Percentiles rank a stretch among this genome's conserved stretches.
phyloP scores from a whole-genome alignment of 1,140 invertebrate species.

The Streblospio benedicti region DNA sequence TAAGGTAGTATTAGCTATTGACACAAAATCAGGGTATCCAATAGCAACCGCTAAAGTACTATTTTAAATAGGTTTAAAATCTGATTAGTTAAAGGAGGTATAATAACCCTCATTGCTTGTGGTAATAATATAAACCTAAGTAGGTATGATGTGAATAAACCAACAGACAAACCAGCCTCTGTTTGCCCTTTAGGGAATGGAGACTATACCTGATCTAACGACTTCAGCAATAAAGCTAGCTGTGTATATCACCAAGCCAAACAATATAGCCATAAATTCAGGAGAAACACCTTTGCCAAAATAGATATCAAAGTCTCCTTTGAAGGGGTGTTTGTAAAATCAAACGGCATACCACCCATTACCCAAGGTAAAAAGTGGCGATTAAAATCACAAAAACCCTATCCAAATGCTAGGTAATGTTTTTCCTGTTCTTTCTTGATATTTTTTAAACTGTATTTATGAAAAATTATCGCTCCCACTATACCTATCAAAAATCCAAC shows the following conservation, averaged over 20 bases:
- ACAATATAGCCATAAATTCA: neutral
- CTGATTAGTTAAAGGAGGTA: neutral
- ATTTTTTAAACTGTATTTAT: too few relatives aligned
- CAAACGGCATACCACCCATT: too few relatives aligned
- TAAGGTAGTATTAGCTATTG: neutral
- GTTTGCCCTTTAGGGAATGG: neutral
- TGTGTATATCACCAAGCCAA: neutral
- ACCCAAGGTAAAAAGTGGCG: too few relatives aligned
- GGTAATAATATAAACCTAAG: neutral
- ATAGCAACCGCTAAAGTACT: neutral
- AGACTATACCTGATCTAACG: neutral
- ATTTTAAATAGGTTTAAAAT: neutral
- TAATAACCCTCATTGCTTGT: neutral
- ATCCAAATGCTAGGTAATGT: too few relatives aligned
- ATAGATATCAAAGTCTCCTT: too few relatives aligned
- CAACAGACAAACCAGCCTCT: neutral
- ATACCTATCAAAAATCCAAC: too few relatives aligned
- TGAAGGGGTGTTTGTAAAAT: too few relatives aligned
- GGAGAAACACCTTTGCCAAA: neutral
- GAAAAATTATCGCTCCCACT: too few relatives aligned
- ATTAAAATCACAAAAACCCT: too few relatives aligned
- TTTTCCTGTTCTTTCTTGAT: too few relatives aligned
- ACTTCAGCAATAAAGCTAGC: neutral
- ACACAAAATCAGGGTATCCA: neutral
- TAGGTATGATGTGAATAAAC: neutral